Conservation (phyloP, 2,797 vertebrate genomes). For the Kryptolebias ocellatus region DNA sequence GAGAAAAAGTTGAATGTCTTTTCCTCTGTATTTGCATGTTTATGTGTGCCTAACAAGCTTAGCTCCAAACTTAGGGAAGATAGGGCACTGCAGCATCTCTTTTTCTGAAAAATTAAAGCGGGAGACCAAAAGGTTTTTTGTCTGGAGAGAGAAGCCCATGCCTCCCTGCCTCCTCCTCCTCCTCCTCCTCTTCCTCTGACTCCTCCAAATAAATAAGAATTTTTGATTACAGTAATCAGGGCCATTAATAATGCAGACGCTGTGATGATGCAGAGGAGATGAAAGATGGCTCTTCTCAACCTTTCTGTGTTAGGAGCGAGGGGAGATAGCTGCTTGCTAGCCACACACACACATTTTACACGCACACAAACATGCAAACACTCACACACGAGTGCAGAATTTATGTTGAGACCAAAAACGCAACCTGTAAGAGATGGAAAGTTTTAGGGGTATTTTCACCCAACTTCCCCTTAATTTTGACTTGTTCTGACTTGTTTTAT, state of each 20-base stretch:
- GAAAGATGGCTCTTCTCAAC: constrained; percentile 85
- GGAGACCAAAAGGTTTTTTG: constrained; percentile 81
- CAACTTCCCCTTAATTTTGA: constrained; percentile 46
- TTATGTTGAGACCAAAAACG: constrained; percentile 61
- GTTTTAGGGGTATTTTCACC: constrained; percentile 59
- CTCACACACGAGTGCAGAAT: constrained; percentile 50
- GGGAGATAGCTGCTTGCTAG: constrained; percentile 80
- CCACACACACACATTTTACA: constrained; percentile 35
- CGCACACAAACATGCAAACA: constrained; percentile 13
- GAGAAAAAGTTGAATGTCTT: constrained; percentile 68
- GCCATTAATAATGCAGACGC: constrained; percentile 85
- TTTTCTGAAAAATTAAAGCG: constrained; percentile 79
- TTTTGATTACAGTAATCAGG: constrained; percentile 88
- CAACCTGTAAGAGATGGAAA: constrained; percentile 59
- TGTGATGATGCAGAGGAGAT: constrained; percentile 84
- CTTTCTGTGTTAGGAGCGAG: constrained; percentile 82
- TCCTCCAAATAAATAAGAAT: constrained; percentile 87
- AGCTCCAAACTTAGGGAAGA: constrained; percentile 74
- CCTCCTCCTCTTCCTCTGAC: constrained; percentile 70
- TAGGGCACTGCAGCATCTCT: constrained; percentile 76
- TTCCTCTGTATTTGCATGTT: constrained; percentile 73
- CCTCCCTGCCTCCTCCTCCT: constrained; percentile 65
- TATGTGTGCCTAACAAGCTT: constrained; percentile 75
- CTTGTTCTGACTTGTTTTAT: constrained; percentile 33
- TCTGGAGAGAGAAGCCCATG: constrained; percentile 77